These are phyloP conservation scores for Salticus scenicus DNA, from an alignment of 2,888 invertebrate genomes.

Conservation along the genomic window DNA sequence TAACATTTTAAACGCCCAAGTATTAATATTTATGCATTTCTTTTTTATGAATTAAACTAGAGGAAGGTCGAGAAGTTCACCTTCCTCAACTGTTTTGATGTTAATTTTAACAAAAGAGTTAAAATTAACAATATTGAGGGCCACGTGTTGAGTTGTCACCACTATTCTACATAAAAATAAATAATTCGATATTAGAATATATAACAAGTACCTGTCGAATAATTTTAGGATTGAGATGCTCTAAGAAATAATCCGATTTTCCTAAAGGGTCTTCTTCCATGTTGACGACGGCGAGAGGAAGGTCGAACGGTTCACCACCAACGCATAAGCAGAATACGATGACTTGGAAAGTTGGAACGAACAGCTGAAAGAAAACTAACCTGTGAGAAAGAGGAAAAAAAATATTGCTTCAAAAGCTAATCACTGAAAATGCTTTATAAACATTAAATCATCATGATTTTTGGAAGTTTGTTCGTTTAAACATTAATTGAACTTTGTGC, in stretches of 20 bases:
- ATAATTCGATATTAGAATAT: too few relatives aligned
- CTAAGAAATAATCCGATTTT: slow-evolving; percentile 77
- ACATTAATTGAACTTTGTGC: too few relatives aligned
- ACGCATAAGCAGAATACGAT: slow-evolving; percentile 77
- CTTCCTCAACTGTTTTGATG: too few relatives aligned
- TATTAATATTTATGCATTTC: too few relatives aligned
- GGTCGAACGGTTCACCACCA: slow-evolving; percentile 74
- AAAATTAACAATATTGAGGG: too few relatives aligned
- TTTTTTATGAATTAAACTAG: too few relatives aligned
- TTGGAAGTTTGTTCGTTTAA: background rate
- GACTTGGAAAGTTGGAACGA: slow-evolving; percentile 77
- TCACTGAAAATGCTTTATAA: background rate
- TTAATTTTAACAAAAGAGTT: too few relatives aligned
- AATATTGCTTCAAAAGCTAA: too few relatives aligned
- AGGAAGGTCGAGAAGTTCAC: too few relatives aligned
- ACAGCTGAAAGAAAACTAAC: slow-evolving; percentile 75
- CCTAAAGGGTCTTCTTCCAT: slow-evolving; percentile 73
- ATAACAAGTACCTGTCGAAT: slow-evolving; percentile 76
- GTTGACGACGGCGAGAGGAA: slow-evolving; percentile 76
- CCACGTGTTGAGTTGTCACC: too few relatives aligned
- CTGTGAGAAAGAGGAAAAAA: slow-evolving; percentile 25
- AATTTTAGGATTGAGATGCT: slow-evolving; percentile 83
- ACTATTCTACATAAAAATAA: too few relatives aligned
- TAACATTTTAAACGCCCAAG: too few relatives aligned
- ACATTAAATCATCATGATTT: background rate